Base-by-base conservation (phyloP, 2,888 invertebrate species). In the Hemaris fuciformis region DNA sequence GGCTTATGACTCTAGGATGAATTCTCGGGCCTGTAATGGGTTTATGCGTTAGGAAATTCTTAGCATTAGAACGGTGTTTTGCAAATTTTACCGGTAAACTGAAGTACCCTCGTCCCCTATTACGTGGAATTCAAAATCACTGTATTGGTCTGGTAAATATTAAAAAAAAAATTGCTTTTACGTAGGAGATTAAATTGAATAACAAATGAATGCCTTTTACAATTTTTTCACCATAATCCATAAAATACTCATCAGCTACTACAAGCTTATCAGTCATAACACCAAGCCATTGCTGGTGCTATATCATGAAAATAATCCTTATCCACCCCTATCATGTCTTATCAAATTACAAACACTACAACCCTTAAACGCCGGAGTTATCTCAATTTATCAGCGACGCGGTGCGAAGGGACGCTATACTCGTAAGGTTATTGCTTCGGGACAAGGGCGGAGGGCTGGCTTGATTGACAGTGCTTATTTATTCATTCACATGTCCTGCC, bases 391-490 rank as follows among this genome's bases (percentile, higher is more conserved):
- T 31, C 64, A 59, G 41, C 1, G 45, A 38, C 38, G n/a, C 20
- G 53, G 38, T 23, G 45, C 58, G 60, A 56, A 53, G 53, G 53
- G 53, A 53, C 53, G 15, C 31, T 8, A 22, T 27, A n/a, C n/a
- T n/a, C n/a, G n/a, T n/a, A 53, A 25, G 57, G 57, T 38, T 46
- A 46, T 57, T 45, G 45, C 61, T 23, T 46, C 61, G 31, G 22
- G 34, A 45, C 42, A 42, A 75, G 64, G 77, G 66, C 75, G 74
- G 72, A 60, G 38, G 73, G 73, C 74, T 59, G n/a, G 72, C 68
- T 82, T 85, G 87, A 87, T 84, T 85, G 88, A 85, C 86, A 81
- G 74, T 77, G 69, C 75, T 87, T 85, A 87, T 80, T 87, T 88
- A 88, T 89, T 88, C 85, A 87, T 85, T 75, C 76, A 63, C 61